Conservation (phyloP, 2,797 vertebrate genomes). For the Fistularia tabacaria region DNA sequence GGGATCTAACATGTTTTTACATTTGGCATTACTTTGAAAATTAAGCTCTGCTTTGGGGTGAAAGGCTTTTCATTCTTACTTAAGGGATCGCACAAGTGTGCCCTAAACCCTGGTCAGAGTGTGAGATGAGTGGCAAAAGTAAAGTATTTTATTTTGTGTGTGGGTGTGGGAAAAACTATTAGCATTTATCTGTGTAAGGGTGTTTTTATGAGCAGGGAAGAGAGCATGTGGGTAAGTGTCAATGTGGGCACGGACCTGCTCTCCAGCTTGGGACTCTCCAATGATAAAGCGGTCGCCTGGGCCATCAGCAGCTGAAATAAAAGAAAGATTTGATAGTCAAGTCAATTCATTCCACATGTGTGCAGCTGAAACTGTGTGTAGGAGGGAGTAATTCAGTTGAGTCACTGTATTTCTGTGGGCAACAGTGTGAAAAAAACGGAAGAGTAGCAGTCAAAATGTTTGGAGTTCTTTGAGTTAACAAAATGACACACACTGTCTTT, state of each 20-base stretch:
- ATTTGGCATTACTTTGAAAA: too few relatives aligned
- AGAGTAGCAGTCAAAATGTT: slow-evolving; percentile 5
- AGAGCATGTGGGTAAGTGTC: slow-evolving; percentile 11
- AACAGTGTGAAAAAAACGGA: slow-evolving; percentile 19
- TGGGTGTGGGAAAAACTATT: slow-evolving; percentile 5
- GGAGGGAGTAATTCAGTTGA: slow-evolving; percentile 36
- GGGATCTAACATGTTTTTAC: too few relatives aligned
- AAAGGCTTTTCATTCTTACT: too few relatives aligned
- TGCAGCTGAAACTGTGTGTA: slow-evolving; percentile 19
- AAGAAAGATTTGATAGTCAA: slow-evolving; percentile 37
- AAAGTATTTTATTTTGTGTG: background rate
- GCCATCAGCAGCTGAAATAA: slow-evolving; percentile 89
- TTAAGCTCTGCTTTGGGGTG: too few relatives aligned
- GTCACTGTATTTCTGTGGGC: slow-evolving; percentile 33
- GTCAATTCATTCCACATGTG: slow-evolving; percentile 15
- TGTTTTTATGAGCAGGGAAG: slow-evolving; percentile 2
- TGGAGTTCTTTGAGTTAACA: slow-evolving; percentile 16
- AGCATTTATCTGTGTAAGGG: background rate
- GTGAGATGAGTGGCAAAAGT: too few relatives aligned
- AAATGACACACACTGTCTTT: background rate
- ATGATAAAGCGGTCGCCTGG: slow-evolving; percentile 99
- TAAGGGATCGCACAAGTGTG: too few relatives aligned
- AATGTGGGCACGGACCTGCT: slow-evolving; percentile 79
- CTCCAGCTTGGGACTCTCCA: slow-evolving; percentile 97
- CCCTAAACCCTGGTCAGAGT: too few relatives aligned